Conservation (phyloP, 1,140 invertebrate species). For the Cyclina sinensis region DNA sequence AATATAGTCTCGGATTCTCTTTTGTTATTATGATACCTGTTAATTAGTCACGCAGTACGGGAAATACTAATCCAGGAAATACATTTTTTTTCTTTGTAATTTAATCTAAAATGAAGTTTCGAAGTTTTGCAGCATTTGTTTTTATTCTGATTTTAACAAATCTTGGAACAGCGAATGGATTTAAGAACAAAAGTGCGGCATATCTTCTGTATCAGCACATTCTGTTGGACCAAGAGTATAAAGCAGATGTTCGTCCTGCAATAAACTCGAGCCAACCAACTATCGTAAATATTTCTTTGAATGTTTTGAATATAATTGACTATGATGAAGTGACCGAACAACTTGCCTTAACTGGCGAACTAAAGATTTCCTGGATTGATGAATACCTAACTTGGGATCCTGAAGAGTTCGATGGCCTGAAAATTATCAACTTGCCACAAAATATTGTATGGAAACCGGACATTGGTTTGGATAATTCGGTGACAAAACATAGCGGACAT, state of each 20-base stretch:
- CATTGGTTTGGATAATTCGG: constrained; percentile 54
- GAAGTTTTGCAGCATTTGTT: too few species aligned
- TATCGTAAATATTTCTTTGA: constrained; percentile 26
- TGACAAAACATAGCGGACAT: constrained; percentile 42
- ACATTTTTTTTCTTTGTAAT: too few species aligned
- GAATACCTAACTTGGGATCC: constrained; percentile 62
- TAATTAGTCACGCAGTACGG: too few species aligned
- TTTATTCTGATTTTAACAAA: not conserved
- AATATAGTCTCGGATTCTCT: not conserved
- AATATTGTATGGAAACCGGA: constrained; percentile 67
- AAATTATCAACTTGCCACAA: constrained; percentile 33
- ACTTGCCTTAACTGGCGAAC: constrained; percentile 38
- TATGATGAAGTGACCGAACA: constrained; percentile 57
- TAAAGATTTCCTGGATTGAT: constrained; percentile 61
- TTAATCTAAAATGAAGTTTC: too few species aligned
- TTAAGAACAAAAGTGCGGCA: not conserved
- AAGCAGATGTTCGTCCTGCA: constrained; percentile 44
- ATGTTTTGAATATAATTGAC: constrained; percentile 39
- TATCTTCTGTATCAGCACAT: constrained; percentile 9
- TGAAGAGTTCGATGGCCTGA: not conserved
- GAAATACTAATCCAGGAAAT: too few species aligned
- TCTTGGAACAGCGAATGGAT: not conserved
- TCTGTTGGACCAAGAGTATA: constrained; percentile 29
- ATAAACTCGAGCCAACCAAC: not conserved
- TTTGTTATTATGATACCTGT: not conserved